Evolutionary conservation across 2,888 invertebrate genomes (phyloP), one percentile per base, ranked within the genome.

Genomic region (Tiliacea citrago): DNA sequence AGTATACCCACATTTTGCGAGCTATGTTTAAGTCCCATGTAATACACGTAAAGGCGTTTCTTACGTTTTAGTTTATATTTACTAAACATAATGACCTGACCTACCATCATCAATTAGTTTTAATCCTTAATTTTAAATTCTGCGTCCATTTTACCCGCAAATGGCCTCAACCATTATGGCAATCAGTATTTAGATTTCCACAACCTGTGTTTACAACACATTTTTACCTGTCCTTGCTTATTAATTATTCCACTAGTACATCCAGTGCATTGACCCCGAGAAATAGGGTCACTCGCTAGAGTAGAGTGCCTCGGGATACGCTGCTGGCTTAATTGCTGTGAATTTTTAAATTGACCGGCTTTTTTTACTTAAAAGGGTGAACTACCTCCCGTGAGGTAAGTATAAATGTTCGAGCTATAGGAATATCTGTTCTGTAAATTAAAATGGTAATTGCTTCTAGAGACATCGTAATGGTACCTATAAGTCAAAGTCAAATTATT

Each of bases 241-340:
- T 63, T 61, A 67, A 80, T 77, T 57, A 75, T 82, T 71, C 63
- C 53, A 77, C 67, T 68, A 61, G 66, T 72, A 73, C 60, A 57
- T 42, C n/a, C 57, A 79, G 88, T 78, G 79, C 86, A 86, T 68
- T 87, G 87, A 88, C 79, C 88, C 58, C 75, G 53, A 63, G 72
- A 82, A 87, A 88, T 79, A 82, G 62, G 88, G 88, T 87, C 87
- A 83, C 69, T 79, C 73, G 63, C 75, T 70, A 63, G 63, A 61
- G 55, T 24, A 39, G 45, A 72, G 69, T 73, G 65, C 70, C 62
- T 61, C 68, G 63, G 61, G 65, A 73, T 72, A 65, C 66, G 57
- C 45, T 49, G 51, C 53, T 8, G 42, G 57, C 57, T 63, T 85
- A 85, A 84, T 84, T 83, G 75, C 62, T 61, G 53, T 66, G 72